Percentiles rank a stretch among this genome's conserved stretches.
These are phyloP conservation scores for Pandemis cinnamomeana DNA, from an alignment of 2,888 invertebrate species.

Conservation along the genomic window DNA sequence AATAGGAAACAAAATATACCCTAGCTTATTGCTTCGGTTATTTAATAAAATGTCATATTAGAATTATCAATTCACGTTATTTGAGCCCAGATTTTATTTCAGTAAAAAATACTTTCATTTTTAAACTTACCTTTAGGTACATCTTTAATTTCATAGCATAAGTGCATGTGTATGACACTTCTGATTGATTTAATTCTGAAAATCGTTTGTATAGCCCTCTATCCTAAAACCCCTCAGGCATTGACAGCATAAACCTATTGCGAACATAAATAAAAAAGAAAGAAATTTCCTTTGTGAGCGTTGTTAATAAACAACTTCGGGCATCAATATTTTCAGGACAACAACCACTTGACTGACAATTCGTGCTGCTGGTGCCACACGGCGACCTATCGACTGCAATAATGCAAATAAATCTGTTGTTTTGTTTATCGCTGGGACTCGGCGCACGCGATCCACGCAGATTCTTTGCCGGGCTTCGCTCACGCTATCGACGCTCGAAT, in stretches of 20 bases:
- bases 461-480: not conserved
- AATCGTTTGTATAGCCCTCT: too few relatives aligned
- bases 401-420: slow-evolving; percentile 22
- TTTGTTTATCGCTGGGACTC: slow-evolving; percentile 18
- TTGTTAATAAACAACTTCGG: not conserved
- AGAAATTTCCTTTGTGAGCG: not conserved
- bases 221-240: too few relatives aligned
- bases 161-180: too few relatives aligned
- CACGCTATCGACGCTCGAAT: slow-evolving; percentile 6
- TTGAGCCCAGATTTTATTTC: too few relatives aligned
- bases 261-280: not conserved
- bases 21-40: too few relatives aligned
- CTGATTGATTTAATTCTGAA: too few relatives aligned
- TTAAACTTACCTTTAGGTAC: too few relatives aligned
- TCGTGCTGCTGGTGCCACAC: slow-evolving; percentile 8
- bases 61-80: too few relatives aligned
- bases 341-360: slow-evolving; percentile 22
- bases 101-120: too few relatives aligned
- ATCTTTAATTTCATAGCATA: too few relatives aligned
- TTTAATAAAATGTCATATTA: too few relatives aligned
- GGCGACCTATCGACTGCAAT: slow-evolving; percentile 16
- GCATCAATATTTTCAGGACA: not conserved
- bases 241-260: not conserved
- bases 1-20: too few relatives aligned
- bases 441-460: slow-evolving; percentile 18